phyloP scores from a whole-genome alignment of 2,113 vertebrate genomes.

The Blennius ocellaris region DNA sequence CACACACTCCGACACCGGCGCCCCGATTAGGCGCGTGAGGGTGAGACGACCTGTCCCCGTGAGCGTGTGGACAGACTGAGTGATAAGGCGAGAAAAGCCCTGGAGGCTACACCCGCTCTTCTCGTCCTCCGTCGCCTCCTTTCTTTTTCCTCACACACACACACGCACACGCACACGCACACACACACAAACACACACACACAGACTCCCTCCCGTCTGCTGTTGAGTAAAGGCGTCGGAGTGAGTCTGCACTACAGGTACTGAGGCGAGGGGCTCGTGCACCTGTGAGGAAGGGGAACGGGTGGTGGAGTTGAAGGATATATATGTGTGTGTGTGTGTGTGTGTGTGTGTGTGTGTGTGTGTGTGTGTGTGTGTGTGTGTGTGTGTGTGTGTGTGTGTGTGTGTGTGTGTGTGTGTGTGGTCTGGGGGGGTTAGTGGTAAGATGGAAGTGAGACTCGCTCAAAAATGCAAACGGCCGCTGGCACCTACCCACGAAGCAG shows the following conservation, averaged over 20 bases:
- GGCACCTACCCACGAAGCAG: slow-evolving; percentile 37
- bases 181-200: background rate
- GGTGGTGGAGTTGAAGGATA: no score
- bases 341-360: no score
- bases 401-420: slow-evolving; percentile 4
- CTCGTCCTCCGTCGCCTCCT: slow-evolving; percentile 31
- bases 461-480: slow-evolving; percentile 29
- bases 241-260: slow-evolving; percentile 54
- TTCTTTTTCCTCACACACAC: slow-evolving; percentile 10
- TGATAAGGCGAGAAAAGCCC: slow-evolving; percentile 57
- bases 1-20: slow-evolving; percentile 11
- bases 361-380: no score
- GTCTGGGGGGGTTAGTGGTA: background rate
- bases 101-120: slow-evolving; percentile 38
- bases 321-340: no score
- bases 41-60: slow-evolving; percentile 18
- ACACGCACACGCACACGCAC: background rate
- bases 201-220: background rate
- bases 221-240: slow-evolving; percentile 58
- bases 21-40: slow-evolving; percentile 25
- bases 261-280: slow-evolving; percentile 23
- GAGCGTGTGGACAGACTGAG: slow-evolving; percentile 35
- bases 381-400: no score
- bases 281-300: slow-evolving; percentile 5
- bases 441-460: slow-evolving; percentile 45